Conservation (phyloP, 2,888 invertebrate species). For the Megaustenia siamemsis region DNA sequence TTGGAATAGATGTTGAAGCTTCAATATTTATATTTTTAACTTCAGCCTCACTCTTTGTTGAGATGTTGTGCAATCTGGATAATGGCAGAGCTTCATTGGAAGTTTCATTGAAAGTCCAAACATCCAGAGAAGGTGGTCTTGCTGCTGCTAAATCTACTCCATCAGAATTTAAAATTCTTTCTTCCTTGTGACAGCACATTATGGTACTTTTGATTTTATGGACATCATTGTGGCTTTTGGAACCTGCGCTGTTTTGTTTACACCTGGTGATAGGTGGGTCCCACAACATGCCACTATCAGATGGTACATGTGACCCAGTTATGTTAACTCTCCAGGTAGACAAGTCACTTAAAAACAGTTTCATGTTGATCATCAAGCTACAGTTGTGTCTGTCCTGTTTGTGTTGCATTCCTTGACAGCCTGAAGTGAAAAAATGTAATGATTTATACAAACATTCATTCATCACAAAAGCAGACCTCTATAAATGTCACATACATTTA, state of each 20-base stretch:
- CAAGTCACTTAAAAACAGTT: constrained; percentile 73
- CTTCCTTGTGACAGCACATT: background rate
- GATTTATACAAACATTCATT: no score
- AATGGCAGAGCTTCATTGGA: background rate
- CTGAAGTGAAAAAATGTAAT: constrained; percentile 56
- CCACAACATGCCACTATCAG: constrained; percentile 63
- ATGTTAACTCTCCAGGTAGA: constrained; percentile 73
- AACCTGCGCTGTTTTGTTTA: background rate
- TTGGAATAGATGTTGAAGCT: constrained; percentile 53
- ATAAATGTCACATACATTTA: no score
- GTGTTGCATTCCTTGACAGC: constrained; percentile 71
- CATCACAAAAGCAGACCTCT: no score
- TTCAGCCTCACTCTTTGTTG: background rate
- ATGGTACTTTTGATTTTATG: background rate
- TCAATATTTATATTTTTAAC: background rate
- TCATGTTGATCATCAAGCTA: constrained; percentile 71
- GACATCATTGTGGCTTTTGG: background rate
- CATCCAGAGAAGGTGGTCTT: background rate
- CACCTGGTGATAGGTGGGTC: constrained; percentile 58
- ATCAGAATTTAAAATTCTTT: background rate
- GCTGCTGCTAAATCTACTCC: no score
- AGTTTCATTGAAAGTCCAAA: background rate
- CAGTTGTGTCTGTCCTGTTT: constrained; percentile 77
- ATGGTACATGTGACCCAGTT: constrained; percentile 71
- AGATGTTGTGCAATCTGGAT: background rate